Evolutionary conservation across 1,140 invertebrate species (phyloP).

Genomic region (Colletes gigas): DNA sequence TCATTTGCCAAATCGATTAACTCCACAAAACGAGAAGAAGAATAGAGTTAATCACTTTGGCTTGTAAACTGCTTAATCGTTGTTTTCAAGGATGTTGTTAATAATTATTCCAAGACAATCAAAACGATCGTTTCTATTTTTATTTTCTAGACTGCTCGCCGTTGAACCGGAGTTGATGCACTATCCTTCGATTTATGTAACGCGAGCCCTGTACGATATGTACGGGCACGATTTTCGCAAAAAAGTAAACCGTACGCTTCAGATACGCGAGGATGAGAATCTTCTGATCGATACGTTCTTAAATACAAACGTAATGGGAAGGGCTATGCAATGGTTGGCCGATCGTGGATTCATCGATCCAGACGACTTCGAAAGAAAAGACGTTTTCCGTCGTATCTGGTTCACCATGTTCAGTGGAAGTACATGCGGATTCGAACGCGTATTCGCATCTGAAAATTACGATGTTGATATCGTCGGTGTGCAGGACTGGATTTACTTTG

Average conservation of each 20-base stretch:
- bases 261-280: constrained; percentile 82
- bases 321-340: constrained; percentile 82
- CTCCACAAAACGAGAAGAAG: too few species aligned
- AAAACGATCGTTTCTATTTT: constrained; percentile 3
- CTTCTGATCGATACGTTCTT: constrained; percentile 83
- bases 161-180: constrained; percentile 62
- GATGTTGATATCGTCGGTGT: constrained; percentile 86
- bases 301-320: constrained; percentile 83
- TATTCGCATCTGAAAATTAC: constrained; percentile 92
- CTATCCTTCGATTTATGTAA: constrained; percentile 82
- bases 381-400: constrained; percentile 89
- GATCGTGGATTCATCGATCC: constrained; percentile 77
- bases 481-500: constrained; percentile 93
- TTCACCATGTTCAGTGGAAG: constrained; percentile 89
- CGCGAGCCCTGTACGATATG: constrained; percentile 86
- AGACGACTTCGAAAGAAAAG: constrained; percentile 82
- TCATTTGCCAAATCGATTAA: too few species aligned
- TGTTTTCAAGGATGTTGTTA: background rate
- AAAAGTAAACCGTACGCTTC: constrained; percentile 87
- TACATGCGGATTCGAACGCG: constrained; percentile 93
- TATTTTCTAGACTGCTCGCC: constrained; percentile 73
- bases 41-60: too few species aligned
- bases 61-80: background rate
- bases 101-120: background rate
- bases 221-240: constrained; percentile 86